Conservation (phyloP, 2,113 vertebrate species). For the Oreochromis spilurus region DNA sequence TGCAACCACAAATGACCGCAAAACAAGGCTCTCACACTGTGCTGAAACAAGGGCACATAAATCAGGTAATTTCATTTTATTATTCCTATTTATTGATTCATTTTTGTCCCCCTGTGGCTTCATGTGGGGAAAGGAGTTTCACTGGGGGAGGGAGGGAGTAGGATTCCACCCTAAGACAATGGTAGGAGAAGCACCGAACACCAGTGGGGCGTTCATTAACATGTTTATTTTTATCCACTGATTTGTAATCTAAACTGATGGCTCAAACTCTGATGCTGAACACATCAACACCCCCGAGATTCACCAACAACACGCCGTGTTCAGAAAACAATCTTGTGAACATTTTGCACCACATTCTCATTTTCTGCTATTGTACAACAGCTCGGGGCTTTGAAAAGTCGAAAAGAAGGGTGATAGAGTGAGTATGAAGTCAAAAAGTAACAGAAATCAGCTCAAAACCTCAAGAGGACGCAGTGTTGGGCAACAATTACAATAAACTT, state of each 20-base stretch:
- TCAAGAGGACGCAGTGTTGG: background rate
- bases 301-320: background rate
- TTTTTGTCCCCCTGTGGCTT: background rate
- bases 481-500: background rate
- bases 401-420: background rate
- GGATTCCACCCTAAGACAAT: background rate
- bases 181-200: background rate
- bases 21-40: background rate
- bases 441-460: background rate
- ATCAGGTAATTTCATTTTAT: background rate
- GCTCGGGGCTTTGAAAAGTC: background rate
- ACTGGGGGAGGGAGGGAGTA: background rate
- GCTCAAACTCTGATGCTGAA: constrained; percentile 10
- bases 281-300: background rate
- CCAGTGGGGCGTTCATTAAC: background rate
- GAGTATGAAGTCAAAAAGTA: background rate
- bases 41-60: background rate
- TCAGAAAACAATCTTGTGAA: background rate
- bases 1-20: background rate
- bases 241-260: constrained; percentile 6
- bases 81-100: background rate
- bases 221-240: background rate
- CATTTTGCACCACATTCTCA: background rate
- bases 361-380: background rate
- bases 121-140: background rate